A percentile compares a stretch with the other conserved stretches of the same genome.
phyloP scores from a whole-genome alignment of 1,140 invertebrate genomes.

The Drosophila mauritiana region DNA sequence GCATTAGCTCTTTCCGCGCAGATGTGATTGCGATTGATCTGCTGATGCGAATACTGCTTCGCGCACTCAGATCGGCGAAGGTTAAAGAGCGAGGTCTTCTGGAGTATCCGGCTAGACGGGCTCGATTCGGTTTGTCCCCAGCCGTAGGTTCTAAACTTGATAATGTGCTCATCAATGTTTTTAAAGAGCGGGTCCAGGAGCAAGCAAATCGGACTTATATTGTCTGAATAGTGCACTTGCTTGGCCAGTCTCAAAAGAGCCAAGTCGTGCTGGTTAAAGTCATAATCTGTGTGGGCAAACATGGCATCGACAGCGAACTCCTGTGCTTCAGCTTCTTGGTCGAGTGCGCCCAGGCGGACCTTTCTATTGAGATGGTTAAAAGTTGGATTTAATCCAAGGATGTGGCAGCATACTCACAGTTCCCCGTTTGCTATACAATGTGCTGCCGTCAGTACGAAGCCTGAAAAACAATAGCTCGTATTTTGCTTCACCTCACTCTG shows the following conservation, averaged over 20 bases:
- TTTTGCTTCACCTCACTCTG: too few relatives aligned
- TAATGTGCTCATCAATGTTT: background rate
- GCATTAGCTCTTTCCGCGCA: background rate
- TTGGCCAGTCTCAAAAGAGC: slow-evolving; percentile 2
- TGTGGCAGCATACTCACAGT: slow-evolving; percentile 4
- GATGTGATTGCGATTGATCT: slow-evolving; percentile 4
- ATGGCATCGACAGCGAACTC: slow-evolving; percentile 10
- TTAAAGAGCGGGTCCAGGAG: background rate
- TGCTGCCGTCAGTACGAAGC: slow-evolving; percentile 10
- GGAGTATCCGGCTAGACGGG: background rate
- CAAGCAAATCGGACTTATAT: slow-evolving; percentile 19
- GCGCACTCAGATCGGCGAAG: background rate
- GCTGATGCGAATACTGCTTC: background rate
- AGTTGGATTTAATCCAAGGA: background rate
- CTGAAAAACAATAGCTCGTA: background rate
- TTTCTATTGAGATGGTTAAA: background rate
- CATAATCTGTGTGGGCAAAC: background rate
- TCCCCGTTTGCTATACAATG: background rate
- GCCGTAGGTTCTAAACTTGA: slow-evolving; percentile 11
- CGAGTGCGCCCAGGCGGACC: background rate
- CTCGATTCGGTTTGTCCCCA: slow-evolving; percentile 3
- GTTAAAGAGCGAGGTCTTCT: background rate
- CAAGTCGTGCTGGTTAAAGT: slow-evolving; percentile 1
- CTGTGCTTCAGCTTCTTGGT: too few relatives aligned
- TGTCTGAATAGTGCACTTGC: slow-evolving; percentile 1